phyloP scores from a whole-genome alignment of 1,140 invertebrate species.

The Dendrolimus kikuchii region DNA sequence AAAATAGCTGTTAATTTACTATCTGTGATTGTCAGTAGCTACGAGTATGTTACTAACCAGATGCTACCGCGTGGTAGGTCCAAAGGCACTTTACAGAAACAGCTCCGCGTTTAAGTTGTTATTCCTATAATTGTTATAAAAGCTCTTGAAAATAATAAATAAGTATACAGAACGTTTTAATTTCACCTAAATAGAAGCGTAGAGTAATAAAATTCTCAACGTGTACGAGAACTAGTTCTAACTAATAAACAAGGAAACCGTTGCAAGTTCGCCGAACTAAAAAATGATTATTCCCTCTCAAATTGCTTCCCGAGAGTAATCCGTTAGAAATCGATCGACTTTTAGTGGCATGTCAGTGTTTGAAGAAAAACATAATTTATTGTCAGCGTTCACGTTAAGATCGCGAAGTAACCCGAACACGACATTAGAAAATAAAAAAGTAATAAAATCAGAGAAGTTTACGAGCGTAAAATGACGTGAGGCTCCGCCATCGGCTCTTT shows the following conservation, averaged over 20 bases:
- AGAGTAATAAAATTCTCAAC: slow-evolving; percentile 28
- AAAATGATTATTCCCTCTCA: slow-evolving; percentile 56
- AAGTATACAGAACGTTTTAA: neutral
- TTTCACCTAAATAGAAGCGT: slow-evolving; percentile 4
- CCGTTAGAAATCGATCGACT: slow-evolving; percentile 70
- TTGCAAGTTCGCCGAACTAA: slow-evolving; percentile 51
- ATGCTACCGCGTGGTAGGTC: slow-evolving; percentile 58
- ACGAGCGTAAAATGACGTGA: slow-evolving; percentile 68
- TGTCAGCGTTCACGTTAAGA: slow-evolving; percentile 47
- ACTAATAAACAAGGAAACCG: slow-evolving; percentile 67
- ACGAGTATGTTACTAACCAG: slow-evolving; percentile 58
- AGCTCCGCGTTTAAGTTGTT: slow-evolving; percentile 15
- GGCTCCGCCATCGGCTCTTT: slow-evolving; percentile 30
- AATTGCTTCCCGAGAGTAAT: slow-evolving; percentile 61
- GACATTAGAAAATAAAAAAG: slow-evolving; percentile 68
- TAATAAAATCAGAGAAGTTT: slow-evolving; percentile 67
- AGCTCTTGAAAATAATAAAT: too few relatives aligned
- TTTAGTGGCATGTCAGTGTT: slow-evolving; percentile 70
- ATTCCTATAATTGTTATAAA: neutral
- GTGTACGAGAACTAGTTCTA: slow-evolving; percentile 53
- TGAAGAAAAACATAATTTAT: slow-evolving; percentile 68
- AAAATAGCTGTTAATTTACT: slow-evolving; percentile 17
- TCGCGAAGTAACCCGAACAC: slow-evolving; percentile 64
- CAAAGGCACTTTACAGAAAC: slow-evolving; percentile 36
- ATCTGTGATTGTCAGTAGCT: slow-evolving; percentile 37